Evolutionary conservation across 2,113 vertebrate genomes (phyloP), one percentile per base, ranked within the genome.

Genomic region (Antennarius striatus): DNA sequence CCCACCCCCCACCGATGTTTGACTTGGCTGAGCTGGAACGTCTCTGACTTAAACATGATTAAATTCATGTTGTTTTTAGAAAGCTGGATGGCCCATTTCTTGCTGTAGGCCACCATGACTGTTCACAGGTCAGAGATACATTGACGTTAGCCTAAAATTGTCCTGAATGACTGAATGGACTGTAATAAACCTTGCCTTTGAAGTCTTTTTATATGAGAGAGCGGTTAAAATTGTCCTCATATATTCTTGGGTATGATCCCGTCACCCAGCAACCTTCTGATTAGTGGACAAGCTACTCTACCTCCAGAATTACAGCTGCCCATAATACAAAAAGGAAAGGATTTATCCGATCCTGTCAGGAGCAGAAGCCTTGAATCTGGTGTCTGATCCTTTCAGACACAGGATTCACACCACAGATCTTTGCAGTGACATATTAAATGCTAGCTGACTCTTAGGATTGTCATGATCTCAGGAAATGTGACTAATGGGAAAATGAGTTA

Each of bases 361-460:
- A 47, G 43, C 22, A 12, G 14, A 63, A 56, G 49, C 46, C 13
- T 29, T 58, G 16, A 49, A 22, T 13, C 7, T 12, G 47, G 15
- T 40, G 10, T 66, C 53, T 56, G 11, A 15, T 39, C n/a, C 8
- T 17, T 28, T 29, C 52, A 0, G 57, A 22, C 51, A 36, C 12
- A 42, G 32, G 32, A 36, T 36, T 36, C 48, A 17, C 16, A 56
- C 14, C 17, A 30, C 42, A 39, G 15, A 62, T 42, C 52, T 54
- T 16, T 10, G 29, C 15, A 7, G 63, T 32, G 62, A 49, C 50
- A 50, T 71, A 45, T 58, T 6, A 62, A 55, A 68, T 60, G 22
- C 48, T 46, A 52, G 14, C 22, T 63, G 15, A 53, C 59, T 22
- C 67, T 68, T 55, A 7, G 51, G 39, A 11, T 39, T 43, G 40